Conservation (phyloP, 2,113 vertebrate genomes). For the Morone saxatilis region DNA sequence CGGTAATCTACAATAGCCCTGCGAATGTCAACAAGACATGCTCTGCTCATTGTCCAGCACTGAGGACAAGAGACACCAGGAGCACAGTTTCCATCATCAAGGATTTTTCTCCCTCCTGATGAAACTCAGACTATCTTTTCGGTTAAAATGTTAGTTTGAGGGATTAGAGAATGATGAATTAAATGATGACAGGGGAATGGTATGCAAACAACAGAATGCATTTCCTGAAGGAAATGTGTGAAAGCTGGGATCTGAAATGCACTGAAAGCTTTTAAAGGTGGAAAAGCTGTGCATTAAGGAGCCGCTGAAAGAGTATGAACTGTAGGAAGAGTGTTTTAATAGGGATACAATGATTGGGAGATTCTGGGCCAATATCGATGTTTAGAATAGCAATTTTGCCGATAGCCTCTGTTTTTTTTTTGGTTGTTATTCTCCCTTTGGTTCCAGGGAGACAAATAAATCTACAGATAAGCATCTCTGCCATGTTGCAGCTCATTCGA, state of each 20-base stretch:
- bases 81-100: constrained; percentile 37
- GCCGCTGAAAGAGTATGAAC: not conserved
- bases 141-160: not conserved
- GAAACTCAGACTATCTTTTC: constrained; percentile 2
- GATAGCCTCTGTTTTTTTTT: too few species aligned
- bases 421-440: too few species aligned
- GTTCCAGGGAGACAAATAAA: too few species aligned
- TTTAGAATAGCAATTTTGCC: too few species aligned
- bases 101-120: constrained; percentile 25
- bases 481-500: too few species aligned
- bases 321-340: not conserved
- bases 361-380: too few species aligned
- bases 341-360: too few species aligned
- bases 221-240: not conserved
- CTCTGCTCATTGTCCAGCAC: constrained; percentile 63
- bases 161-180: not conserved
- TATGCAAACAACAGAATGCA: not conserved
- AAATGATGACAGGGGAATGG: not conserved
- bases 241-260: not conserved
- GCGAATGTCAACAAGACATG: constrained; percentile 52
- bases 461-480: too few species aligned
- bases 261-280: not conserved
- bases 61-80: constrained; percentile 8
- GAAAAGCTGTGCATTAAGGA: not conserved
- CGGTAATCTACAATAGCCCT: constrained; percentile 37